Evolutionary conservation across 1,140 invertebrate genomes (phyloP), one percentile per base, ranked within the genome.

Genomic region (Nixonia krombeini): DNA sequence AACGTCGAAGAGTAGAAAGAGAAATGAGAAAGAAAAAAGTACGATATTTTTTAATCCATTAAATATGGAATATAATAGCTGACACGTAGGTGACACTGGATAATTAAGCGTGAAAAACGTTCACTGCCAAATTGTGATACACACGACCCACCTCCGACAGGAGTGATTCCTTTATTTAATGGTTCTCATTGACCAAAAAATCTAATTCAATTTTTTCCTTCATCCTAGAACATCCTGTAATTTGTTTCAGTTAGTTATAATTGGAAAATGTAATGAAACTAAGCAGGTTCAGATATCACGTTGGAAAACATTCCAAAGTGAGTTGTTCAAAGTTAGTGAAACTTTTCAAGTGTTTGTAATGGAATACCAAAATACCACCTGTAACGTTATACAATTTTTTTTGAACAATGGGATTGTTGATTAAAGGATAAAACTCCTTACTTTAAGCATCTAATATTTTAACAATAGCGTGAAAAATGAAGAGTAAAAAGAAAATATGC

Each of bases 111-210:
- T 65, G 49, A 63, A 49, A 47, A 35, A 80, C 69, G 65, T 82
- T 82, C 81, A 84, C 81, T 83, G 81, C 81, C 81, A 84, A 82
- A 81, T 80, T 84, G 81, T 84, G 82, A 83, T 83, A 82, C 59
- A 76, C 52, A 63, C 69, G 68, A 74, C 72, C 76, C 76, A 82
- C 73, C 76, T 75, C 74, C 61, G 42, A 55, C 57, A 72, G 72
- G 68, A 75, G 70, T 70, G 51, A 76, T 74, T 76, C 68, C 67
- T 70, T 64, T 58, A 75, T 58, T 61, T 68, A 37, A 71, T 47
- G 49, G 3, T 52, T 67, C 45, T 74, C 72, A 78, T 78, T 74
- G 70, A 71, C 72, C 61, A 63, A 72, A 50, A 31, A 31, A 3
- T n/a, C n/a, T n/a, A n/a, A n/a, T n/a, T n/a, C n/a, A n/a, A n/a